phyloP scores from a whole-genome alignment of 92 coral and sea anemone genomes.

The Siderastrea radians region DNA sequence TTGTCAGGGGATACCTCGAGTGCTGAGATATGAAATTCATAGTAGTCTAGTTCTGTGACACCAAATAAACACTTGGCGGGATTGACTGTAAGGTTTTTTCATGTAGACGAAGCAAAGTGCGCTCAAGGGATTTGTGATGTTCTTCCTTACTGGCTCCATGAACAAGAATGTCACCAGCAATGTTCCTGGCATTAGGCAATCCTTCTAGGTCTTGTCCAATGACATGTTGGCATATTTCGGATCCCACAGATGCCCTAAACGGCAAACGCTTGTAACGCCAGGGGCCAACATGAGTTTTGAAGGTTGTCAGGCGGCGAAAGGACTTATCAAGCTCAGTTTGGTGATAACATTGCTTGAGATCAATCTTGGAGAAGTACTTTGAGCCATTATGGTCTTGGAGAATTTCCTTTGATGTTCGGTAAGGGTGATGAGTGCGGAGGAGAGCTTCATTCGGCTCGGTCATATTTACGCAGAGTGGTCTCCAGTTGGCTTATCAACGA shows the following conservation, averaged over 20 bases:
- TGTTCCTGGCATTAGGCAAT: conserved; percentile 46
- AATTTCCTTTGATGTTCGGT: conserved; percentile 17
- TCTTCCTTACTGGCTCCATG: neutral
- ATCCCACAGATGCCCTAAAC: conserved; percentile 45
- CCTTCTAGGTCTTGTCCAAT: conserved; percentile 51
- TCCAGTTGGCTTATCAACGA: conserved; percentile 52
- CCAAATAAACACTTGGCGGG: conserved; percentile 43
- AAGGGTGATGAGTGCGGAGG: conserved; percentile 52
- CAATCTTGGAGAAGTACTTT: conserved; percentile 65
- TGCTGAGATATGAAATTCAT: conserved; percentile 24
- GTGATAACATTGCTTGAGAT: conserved; percentile 65
- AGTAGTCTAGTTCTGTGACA: conserved; percentile 53
- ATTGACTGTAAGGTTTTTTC: conserved; percentile 57
- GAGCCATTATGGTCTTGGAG: conserved; percentile 58
- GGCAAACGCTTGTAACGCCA: conserved; percentile 53
- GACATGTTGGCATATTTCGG: conserved; percentile 70
- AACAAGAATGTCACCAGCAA: conserved; percentile 61
- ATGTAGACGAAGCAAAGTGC: conserved; percentile 45
- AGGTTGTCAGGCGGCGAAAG: conserved; percentile 21
- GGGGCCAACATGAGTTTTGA: conserved; percentile 66
- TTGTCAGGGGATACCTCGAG: conserved; percentile 51
- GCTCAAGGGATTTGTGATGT: too few species aligned
- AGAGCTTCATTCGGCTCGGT: conserved; percentile 42
- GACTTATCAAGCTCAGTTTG: conserved; percentile 41
- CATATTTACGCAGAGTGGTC: conserved; percentile 62